Base-by-base conservation (phyloP, 2,888 invertebrate genomes). In the Agapostemon virescens region DNA sequence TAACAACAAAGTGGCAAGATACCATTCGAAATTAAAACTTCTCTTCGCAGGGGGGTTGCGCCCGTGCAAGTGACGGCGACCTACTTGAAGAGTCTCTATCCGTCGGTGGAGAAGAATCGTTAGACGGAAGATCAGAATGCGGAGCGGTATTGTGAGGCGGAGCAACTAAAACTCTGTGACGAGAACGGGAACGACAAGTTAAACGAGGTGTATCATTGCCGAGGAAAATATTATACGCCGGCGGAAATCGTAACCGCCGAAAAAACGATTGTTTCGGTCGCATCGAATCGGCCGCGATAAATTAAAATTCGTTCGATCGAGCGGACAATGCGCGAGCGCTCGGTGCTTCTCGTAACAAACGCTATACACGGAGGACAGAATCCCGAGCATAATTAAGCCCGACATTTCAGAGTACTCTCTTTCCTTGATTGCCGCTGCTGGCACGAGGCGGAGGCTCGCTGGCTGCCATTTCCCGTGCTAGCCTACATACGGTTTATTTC, bases 391-490 rank as follows among this genome's bases (percentile, higher is more conserved):
- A 68, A 68, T 74, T 42, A 74, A 42, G 61, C 70, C n/a, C 33
- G 61, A 68, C 33, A 68, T 74, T 74, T 68, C 38, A n/a, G 40
- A 52, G 73, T 30, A 68, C 55, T 68, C 55, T 68, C 30, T 55
- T 49, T 33, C 30, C 30, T 33, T 30, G 23, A 42, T 13, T n/a
- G 42, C 42, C 15, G 49, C 49, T 49, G 42, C 38, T 23, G 42
- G 30, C 40, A 52, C 26, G 55, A 26, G 26, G 17, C 55, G 17
- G 55, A 55, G 55, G 2, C n/a, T 49, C 49, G 26, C 26, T 55
- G 26, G 15, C 30, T 36, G 26, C 52, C 66, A 52, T 52, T 66
- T 36, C 45, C 26, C 33, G 38, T 49, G 17, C 15, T 49, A 55
- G 38, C 55, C 61, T 61, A 63, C 36, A 36, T 63, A 63, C 30